Evolutionary conservation across 2,888 invertebrate species (phyloP).

Genomic region (Pogonocherus hispidulus): DNA sequence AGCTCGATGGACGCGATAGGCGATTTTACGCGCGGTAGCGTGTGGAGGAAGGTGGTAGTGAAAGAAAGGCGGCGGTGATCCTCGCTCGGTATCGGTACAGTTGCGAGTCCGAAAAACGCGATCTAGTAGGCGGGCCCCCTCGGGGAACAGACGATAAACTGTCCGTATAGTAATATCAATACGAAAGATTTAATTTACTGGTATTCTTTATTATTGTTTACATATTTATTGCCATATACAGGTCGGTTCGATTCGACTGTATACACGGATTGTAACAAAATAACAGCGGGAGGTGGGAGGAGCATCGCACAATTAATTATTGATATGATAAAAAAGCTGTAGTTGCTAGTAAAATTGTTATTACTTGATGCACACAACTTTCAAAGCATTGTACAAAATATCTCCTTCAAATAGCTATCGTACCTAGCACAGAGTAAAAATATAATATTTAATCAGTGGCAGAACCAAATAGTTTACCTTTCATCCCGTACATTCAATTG

Average conservation of each 20-base stretch:
- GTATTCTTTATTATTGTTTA: no score
- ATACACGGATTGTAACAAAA: background rate
- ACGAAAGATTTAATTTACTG: background rate
- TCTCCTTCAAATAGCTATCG: no score
- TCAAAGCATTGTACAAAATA: no score
- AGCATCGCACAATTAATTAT: no score
- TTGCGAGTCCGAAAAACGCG: background rate
- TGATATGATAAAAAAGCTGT: no score
- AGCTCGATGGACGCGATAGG: conserved; percentile 11
- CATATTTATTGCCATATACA: background rate
- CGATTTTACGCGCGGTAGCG: background rate
- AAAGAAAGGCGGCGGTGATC: conserved; percentile 31
- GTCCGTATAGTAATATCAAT: background rate
- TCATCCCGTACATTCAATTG: no score
- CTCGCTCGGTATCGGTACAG: conserved; percentile 7
- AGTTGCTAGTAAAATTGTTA: no score
- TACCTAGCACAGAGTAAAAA: no score
- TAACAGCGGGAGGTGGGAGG: no score
- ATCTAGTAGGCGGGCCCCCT: conserved; percentile 17
- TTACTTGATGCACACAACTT: no score
- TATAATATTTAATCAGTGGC: no score
- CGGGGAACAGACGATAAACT: background rate
- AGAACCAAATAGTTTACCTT: no score
- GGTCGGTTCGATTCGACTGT: background rate
- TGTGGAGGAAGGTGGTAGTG: conserved; percentile 8